Conservation (phyloP, 2,113 vertebrate species). For the Rhinopomastus cyanomelas region DNA sequence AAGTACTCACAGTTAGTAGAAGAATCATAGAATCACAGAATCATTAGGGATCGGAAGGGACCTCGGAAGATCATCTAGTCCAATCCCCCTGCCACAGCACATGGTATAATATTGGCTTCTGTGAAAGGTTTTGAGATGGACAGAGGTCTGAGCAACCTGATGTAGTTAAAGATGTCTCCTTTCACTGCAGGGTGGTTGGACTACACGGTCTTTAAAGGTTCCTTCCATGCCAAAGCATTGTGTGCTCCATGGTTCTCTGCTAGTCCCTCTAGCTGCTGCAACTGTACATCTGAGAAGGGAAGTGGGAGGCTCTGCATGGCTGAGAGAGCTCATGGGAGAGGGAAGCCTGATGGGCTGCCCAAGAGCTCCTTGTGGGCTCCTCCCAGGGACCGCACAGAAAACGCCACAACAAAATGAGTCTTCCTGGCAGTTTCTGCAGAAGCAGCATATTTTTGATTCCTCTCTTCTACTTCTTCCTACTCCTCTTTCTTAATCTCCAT, state of each 20-base stretch:
- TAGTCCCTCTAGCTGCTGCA: background rate
- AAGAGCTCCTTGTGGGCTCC: background rate
- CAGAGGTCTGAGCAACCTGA: too few relatives aligned
- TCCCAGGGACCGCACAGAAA: background rate
- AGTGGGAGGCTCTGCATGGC: background rate
- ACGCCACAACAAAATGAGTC: background rate
- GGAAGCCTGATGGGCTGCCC: background rate
- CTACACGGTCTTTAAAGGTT: too few relatives aligned
- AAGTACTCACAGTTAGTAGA: constrained; percentile 2
- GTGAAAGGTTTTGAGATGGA: background rate
- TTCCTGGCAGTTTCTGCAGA: background rate
- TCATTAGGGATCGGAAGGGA: too few relatives aligned
- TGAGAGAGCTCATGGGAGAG: background rate
- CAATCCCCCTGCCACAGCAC: too few relatives aligned
- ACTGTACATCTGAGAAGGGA: background rate
- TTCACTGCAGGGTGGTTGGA: too few relatives aligned
- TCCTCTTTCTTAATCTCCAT: background rate
- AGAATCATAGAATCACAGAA: too few relatives aligned
- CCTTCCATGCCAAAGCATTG: too few relatives aligned
- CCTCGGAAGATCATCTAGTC: too few relatives aligned
- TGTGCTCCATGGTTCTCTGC: too few relatives aligned
- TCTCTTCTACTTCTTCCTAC: background rate
- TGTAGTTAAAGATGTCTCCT: too few relatives aligned
- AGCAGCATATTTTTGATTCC: background rate
- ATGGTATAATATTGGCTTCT: background rate